These are phyloP conservation scores for Pelodytes ibericus DNA, from an alignment of 2,797 vertebrate species.

Conservation along the genomic window DNA sequence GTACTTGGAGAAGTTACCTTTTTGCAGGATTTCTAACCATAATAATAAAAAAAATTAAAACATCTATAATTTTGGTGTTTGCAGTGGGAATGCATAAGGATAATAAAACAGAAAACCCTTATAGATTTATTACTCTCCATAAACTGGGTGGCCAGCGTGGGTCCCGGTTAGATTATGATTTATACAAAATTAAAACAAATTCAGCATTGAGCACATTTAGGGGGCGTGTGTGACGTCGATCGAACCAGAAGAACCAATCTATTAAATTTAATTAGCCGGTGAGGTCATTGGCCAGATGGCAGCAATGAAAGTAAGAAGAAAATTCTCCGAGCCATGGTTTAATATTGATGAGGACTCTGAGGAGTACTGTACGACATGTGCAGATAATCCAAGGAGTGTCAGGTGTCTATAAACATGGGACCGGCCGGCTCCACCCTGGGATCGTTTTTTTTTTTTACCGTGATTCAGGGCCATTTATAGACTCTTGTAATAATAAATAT, in stretches of 20 bases:
- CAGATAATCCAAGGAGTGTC: neutral
- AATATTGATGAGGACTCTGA: neutral
- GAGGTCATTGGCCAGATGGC: neutral
- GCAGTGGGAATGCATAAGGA: too few species aligned
- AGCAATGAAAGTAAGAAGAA: neutral
- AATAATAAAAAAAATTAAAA: neutral
- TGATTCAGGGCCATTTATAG: too few species aligned
- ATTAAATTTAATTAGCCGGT: neutral
- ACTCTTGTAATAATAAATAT: too few species aligned
- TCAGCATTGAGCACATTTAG: neutral
- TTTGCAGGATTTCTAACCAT: neutral
- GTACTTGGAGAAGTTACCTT: too few species aligned
- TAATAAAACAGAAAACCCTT: too few species aligned
- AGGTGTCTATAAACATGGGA: too few species aligned
- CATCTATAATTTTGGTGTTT: too few species aligned
- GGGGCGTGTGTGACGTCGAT: neutral
- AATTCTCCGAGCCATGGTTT: neutral
- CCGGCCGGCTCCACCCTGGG: too few species aligned
- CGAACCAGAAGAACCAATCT: neutral
- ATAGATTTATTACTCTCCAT: neutral
- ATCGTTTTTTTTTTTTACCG: too few species aligned
- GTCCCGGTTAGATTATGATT: too few species aligned
- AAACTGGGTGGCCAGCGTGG: neutral
- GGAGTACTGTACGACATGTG: neutral
- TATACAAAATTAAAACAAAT: neutral